These are phyloP conservation scores for Anagyrus pseudococci DNA, from an alignment of 2,888 invertebrate genomes.

Conservation along the genomic window DNA sequence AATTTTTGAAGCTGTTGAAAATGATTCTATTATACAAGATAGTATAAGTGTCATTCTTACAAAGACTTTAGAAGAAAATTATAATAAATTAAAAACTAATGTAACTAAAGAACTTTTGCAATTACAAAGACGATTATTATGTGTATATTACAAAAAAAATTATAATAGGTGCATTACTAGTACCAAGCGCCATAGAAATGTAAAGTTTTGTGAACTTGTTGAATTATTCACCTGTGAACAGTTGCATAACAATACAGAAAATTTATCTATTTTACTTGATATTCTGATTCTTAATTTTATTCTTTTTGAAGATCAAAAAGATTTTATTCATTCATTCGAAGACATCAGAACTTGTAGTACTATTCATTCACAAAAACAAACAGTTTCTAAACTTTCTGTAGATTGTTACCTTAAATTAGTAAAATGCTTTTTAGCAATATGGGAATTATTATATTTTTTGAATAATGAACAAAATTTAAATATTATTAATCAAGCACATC, in stretches of 20 bases:
- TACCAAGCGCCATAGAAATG: not conserved
- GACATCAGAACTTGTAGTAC: constrained; percentile 37
- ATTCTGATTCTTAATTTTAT: constrained; percentile 45
- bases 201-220: constrained; percentile 13
- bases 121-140: constrained; percentile 24
- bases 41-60: constrained; percentile 5
- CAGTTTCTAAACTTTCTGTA: constrained; percentile 18
- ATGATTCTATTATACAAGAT: not conserved
- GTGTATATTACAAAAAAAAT: constrained; percentile 28
- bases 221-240: constrained; percentile 16
- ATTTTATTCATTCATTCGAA: constrained; percentile 39
- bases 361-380: constrained; percentile 1
- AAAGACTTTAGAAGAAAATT: constrained; percentile 16
- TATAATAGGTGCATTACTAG: constrained; percentile 6
- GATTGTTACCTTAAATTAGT: constrained; percentile 43
- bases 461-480: constrained; percentile 11
- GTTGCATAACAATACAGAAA: constrained; percentile 5
- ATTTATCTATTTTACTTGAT: constrained; percentile 43
- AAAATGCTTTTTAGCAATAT: constrained; percentile 45
- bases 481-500: constrained; percentile 4
- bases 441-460: constrained; percentile 39
- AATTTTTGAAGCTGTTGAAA: constrained; percentile 39
- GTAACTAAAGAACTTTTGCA: constrained; percentile 15
- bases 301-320: constrained; percentile 38
- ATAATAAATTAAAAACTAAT: constrained; percentile 5